Conservation (phyloP, 2,888 invertebrate genomes). For the Choreutis nemorana region DNA sequence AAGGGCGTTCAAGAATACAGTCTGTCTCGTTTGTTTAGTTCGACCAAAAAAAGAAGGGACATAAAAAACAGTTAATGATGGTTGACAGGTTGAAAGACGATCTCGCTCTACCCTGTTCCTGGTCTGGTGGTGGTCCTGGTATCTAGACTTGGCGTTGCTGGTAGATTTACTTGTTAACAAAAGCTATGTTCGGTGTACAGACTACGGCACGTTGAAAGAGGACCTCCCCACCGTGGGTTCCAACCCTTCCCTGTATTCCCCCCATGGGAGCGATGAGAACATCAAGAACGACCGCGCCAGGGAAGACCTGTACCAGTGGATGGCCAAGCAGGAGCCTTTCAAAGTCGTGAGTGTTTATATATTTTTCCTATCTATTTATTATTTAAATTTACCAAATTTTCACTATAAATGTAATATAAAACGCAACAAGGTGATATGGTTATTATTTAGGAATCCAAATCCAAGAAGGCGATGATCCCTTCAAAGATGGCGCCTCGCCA, state of each 20-base stretch:
- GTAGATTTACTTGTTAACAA: too few relatives aligned
- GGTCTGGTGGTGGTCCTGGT: too few relatives aligned
- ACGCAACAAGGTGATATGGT: too few relatives aligned
- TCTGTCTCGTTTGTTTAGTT: too few relatives aligned
- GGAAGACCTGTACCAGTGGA: constrained; percentile 96
- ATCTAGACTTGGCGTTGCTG: too few relatives aligned
- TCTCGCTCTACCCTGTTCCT: too few relatives aligned
- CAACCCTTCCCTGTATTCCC: constrained; percentile 68
- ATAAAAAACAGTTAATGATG: too few relatives aligned
- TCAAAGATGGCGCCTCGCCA: constrained; percentile 48
- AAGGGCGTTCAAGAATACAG: too few relatives aligned
- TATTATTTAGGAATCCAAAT: constrained; percentile 42
- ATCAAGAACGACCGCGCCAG: constrained; percentile 67
- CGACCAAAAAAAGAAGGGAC: too few relatives aligned
- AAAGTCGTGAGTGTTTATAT: constrained; percentile 33
- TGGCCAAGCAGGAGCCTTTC: constrained; percentile 88
- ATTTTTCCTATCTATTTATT: constrained; percentile 20
- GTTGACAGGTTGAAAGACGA: too few relatives aligned
- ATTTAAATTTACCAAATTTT: too few relatives aligned
- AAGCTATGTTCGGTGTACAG: constrained; percentile 39
- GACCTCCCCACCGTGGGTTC: constrained; percentile 73
- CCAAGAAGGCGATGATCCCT: constrained; percentile 59
- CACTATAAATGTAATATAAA: too few relatives aligned
- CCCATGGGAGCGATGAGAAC: constrained; percentile 57
- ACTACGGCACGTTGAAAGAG: constrained; percentile 79